phyloP scores from a whole-genome alignment of 2,888 invertebrate genomes.

The Timandra comae region DNA sequence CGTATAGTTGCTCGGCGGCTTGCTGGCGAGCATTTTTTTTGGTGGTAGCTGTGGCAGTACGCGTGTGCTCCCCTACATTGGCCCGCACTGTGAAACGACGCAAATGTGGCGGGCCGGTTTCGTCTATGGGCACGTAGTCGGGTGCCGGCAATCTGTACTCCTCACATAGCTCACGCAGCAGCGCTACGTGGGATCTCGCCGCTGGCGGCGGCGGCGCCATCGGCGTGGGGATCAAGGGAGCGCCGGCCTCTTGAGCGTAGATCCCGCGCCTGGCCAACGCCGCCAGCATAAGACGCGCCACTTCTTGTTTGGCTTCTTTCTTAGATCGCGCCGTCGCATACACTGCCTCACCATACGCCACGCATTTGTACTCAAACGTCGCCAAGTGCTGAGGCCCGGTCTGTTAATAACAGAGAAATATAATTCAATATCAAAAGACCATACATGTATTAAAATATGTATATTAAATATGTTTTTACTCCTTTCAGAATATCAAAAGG shows the following conservation, averaged over 20 bases:
- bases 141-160: slow-evolving; percentile 68
- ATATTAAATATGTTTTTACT: too few species aligned
- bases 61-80: slow-evolving; percentile 68
- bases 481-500: too few species aligned
- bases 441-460: too few species aligned
- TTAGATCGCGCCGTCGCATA: slow-evolving; percentile 68
- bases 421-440: too few species aligned
- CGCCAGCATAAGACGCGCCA: slow-evolving; percentile 66
- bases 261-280: slow-evolving; percentile 44
- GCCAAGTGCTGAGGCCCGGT: slow-evolving; percentile 54
- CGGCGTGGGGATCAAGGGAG: slow-evolving; percentile 9
- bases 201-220: slow-evolving; percentile 5
- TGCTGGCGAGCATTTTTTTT: slow-evolving; percentile 81
- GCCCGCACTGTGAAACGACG: slow-evolving; percentile 79
- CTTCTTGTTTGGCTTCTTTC: slow-evolving; percentile 78
- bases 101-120: slow-evolving; percentile 81
- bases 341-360: slow-evolving; percentile 43
- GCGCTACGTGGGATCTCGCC: slow-evolving; percentile 47
- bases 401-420: slow-evolving; percentile 25
- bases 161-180: slow-evolving; percentile 66
- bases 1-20: slow-evolving; percentile 70
- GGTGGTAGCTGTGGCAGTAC: slow-evolving; percentile 75
- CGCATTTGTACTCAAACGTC: slow-evolving; percentile 65
- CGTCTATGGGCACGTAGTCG: slow-evolving; percentile 73
- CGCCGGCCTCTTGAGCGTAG: slow-evolving; percentile 43